phyloP scores from a whole-genome alignment of 2,113 vertebrate genomes.

The Pelvicachromis taeniatus region DNA sequence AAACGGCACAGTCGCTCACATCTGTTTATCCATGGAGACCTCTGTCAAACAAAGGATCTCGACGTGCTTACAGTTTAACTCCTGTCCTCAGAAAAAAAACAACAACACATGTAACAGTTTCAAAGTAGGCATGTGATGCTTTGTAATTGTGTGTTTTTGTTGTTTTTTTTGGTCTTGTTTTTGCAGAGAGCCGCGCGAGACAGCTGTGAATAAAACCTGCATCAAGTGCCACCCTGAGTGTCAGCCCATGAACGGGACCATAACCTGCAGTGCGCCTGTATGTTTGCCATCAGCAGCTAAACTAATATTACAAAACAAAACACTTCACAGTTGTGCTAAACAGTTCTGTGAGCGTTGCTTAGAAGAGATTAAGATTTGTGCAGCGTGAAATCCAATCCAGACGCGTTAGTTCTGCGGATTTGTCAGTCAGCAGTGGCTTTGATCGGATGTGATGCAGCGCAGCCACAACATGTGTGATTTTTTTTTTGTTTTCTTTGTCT shows the following conservation, averaged over 20 bases:
- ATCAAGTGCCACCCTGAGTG: constrained; percentile 82
- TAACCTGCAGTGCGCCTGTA: constrained; percentile 83
- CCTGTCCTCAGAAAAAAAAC: neutral
- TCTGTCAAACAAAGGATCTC: constrained; percentile 59
- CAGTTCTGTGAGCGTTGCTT: neutral
- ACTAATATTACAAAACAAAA: neutral
- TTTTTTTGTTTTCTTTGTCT: neutral
- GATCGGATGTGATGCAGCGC: neutral
- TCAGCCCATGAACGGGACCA: constrained; percentile 71
- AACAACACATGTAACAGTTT: constrained; percentile 18
- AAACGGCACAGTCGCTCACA: constrained; percentile 15
- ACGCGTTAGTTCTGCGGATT: neutral
- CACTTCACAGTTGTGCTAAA: neutral
- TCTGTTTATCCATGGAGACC: constrained; percentile 46
- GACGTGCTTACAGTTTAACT: constrained; percentile 54
- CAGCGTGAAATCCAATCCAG: neutral
- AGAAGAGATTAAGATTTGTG: neutral
- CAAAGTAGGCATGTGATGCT: neutral
- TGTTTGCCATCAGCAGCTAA: constrained; percentile 33
- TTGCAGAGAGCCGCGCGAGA: constrained; percentile 79
- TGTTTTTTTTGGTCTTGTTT: neutral
- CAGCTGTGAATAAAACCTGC: constrained; percentile 73
- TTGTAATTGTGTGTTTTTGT: neutral
- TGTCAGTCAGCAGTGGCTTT: constrained; percentile 2
- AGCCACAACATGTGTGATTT: constrained; percentile 8